These are phyloP conservation scores for Stichodactyla helianthus DNA, from an alignment of 64 coral and sea anemone genomes.

Conservation along the genomic window DNA sequence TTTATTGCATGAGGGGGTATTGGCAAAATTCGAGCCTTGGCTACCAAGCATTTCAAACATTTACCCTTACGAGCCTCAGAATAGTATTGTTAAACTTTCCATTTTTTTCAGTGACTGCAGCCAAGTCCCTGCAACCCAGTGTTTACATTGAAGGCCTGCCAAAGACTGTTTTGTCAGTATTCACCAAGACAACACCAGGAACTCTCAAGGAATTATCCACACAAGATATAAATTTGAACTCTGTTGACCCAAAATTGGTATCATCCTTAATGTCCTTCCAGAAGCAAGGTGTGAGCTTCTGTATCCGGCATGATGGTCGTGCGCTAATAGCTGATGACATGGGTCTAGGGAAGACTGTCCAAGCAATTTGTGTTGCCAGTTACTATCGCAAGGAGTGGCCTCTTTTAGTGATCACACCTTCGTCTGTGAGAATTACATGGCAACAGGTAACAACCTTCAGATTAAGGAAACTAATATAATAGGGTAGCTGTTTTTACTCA, in stretches of 20 bases:
- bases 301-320: slow-evolving; percentile 93
- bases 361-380: slow-evolving; percentile 89
- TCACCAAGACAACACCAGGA: slow-evolving; percentile 44
- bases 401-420: slow-evolving; percentile 79
- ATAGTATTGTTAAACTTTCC: background rate
- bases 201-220: slow-evolving; percentile 53
- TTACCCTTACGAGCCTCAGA: background rate
- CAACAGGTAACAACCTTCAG: slow-evolving; percentile 41
- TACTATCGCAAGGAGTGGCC: slow-evolving; percentile 95
- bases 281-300: slow-evolving; percentile 82
- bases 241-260: slow-evolving; percentile 86
- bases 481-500: too few species aligned
- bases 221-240: slow-evolving; percentile 80
- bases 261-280: slow-evolving; percentile 86
- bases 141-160: slow-evolving; percentile 80
- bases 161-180: slow-evolving; percentile 71
- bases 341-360: slow-evolving; percentile 97
- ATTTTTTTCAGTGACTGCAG: slow-evolving; percentile 46
- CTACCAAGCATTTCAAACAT: too few species aligned
- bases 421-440: slow-evolving; percentile 88
- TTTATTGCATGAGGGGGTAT: too few species aligned
- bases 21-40: too few species aligned
- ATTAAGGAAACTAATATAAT: too few species aligned
- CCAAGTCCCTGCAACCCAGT: slow-evolving; percentile 42
- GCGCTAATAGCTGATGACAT: slow-evolving; percentile 99